phyloP scores from a whole-genome alignment of 2,797 vertebrate species.

The Danio aesculapii region DNA sequence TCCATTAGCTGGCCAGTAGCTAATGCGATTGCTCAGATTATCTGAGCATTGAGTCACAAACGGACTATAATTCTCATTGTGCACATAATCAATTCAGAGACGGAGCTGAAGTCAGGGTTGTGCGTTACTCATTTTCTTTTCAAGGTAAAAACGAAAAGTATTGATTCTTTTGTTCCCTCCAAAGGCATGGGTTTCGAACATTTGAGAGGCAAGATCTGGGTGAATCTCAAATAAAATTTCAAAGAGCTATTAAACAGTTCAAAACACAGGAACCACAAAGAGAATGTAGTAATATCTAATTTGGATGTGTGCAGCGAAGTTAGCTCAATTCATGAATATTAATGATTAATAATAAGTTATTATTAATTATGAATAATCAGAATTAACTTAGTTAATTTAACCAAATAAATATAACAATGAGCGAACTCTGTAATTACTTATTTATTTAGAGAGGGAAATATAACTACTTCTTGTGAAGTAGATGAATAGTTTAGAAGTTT shows the following conservation, averaged over 20 bases:
- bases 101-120: neutral
- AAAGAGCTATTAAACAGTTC: neutral
- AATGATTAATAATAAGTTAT: too few relatives aligned
- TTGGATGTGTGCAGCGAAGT: neutral
- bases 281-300: neutral
- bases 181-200: neutral
- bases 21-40: constrained; percentile 3
- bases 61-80: constrained; percentile 15
- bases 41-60: constrained; percentile 18
- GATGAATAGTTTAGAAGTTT: too few relatives aligned
- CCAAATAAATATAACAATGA: too few relatives aligned
- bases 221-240: neutral
- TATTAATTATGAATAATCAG: too few relatives aligned
- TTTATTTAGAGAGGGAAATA: too few relatives aligned
- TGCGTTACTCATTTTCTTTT: constrained; percentile 11
- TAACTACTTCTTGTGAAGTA: too few relatives aligned
- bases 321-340: too few relatives aligned
- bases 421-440: too few relatives aligned
- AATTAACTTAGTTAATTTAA: too few relatives aligned
- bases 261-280: neutral
- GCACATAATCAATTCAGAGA: constrained; percentile 28
- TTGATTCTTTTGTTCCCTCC: neutral
- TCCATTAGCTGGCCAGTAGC: constrained; percentile 26
- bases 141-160: neutral
- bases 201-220: neutral